Percentiles rank a stretch among this genome's conserved stretches.
Evolutionary conservation across 1,140 invertebrate species (phyloP).

Genomic region (Trichonephila clavipes): DNA sequence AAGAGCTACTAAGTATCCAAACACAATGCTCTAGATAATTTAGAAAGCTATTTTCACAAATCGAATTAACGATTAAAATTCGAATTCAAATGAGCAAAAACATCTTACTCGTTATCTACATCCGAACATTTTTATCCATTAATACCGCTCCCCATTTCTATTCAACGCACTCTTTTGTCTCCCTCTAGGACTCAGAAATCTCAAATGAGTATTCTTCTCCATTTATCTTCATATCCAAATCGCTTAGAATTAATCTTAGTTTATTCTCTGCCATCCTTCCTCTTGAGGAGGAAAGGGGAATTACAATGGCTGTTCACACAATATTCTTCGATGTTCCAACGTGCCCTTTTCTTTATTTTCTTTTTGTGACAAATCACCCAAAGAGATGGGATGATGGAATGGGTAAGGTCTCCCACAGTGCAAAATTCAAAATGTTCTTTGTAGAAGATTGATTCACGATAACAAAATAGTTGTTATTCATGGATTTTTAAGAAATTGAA

Average conservation of each 20-base stretch:
- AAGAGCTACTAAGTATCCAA: too few species aligned
- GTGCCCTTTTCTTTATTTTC: neutral
- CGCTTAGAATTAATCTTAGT: conserved; percentile 56
- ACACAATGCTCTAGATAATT: neutral
- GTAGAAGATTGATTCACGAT: neutral
- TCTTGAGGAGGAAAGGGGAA: neutral
- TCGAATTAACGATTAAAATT: conserved; percentile 11
- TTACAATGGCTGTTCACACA: conserved; percentile 21
- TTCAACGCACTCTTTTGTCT: neutral
- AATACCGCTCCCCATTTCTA: neutral
- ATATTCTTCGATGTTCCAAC: conserved; percentile 2
- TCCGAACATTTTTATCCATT: conserved; percentile 20
- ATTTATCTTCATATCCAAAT: conserved; percentile 59
- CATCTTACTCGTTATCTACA: neutral
- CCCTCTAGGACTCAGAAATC: neutral
- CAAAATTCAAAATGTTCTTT: neutral
- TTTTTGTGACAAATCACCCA: conserved; percentile 28
- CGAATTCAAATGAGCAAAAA: neutral
- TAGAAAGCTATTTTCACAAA: neutral
- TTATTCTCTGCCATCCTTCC: conserved; percentile 19
- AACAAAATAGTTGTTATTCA: neutral
- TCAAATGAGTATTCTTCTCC: conserved; percentile 27
- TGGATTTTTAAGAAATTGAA: too few species aligned
- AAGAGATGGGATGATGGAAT: conserved; percentile 28
- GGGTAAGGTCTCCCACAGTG: neutral